Percentiles rank a stretch among this genome's conserved stretches.
These are phyloP conservation scores for Mobula hypostoma DNA, from an alignment of 2,113 vertebrate species.

Conservation along the genomic window DNA sequence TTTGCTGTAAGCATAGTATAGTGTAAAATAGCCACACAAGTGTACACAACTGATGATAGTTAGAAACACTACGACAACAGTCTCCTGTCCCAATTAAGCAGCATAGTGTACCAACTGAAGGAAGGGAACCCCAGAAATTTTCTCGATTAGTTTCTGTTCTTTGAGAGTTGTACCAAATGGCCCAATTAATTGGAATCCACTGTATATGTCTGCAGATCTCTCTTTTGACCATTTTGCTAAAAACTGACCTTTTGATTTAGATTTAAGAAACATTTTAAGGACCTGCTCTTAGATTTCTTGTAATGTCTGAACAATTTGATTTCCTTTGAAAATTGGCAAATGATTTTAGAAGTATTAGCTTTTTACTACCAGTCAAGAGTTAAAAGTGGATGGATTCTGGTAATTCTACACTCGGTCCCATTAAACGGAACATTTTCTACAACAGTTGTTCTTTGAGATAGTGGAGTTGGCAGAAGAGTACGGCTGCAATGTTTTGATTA, in stretches of 20 bases:
- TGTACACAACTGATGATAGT: no score
- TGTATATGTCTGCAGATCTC: neutral
- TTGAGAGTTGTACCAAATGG: no score
- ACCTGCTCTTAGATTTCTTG: neutral
- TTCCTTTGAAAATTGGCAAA: neutral
- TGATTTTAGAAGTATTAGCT: neutral
- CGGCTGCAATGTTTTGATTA: neutral
- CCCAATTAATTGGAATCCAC: no score
- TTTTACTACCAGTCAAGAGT: neutral
- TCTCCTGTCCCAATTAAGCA: no score
- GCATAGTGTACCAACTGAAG: no score
- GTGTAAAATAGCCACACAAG: no score
- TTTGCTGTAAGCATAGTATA: no score
- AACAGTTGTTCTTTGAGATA: neutral
- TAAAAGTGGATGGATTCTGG: neutral
- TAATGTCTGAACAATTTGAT: neutral
- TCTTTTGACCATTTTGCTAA: neutral
- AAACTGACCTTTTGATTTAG: neutral
- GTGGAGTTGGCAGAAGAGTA: neutral
- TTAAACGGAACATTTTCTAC: neutral
- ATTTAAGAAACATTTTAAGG: neutral
- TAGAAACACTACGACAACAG: no score
- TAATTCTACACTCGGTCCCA: neutral
- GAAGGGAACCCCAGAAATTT: no score
- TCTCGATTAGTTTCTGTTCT: no score